phyloP scores from a whole-genome alignment of 2,113 vertebrate genomes.

The Reinhardtius hippoglossoides region DNA sequence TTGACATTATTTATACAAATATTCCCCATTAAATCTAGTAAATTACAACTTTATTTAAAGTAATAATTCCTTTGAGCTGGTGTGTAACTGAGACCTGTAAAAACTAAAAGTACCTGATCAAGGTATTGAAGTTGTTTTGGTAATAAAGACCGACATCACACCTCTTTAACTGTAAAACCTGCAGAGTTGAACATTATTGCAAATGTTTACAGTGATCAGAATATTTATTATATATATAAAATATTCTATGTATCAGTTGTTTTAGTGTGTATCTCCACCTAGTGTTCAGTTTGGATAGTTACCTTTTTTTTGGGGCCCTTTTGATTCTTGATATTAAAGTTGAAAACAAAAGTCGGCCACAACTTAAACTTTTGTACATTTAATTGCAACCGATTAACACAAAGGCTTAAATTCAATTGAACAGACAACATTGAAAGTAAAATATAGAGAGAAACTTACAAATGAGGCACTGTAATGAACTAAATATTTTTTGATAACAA shows the following conservation, averaged over 20 bases:
- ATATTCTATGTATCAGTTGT: background rate
- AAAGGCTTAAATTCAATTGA: background rate
- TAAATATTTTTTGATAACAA: background rate
- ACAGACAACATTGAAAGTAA: background rate
- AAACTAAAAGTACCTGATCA: background rate
- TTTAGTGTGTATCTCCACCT: conserved; percentile 86
- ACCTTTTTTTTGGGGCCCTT: background rate
- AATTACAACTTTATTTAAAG: background rate
- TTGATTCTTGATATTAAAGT: background rate
- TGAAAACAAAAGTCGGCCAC: background rate
- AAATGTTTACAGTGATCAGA: background rate
- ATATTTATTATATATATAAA: too few species aligned
- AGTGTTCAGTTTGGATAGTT: conserved; percentile 82
- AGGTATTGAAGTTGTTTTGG: background rate
- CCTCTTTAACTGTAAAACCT: background rate
- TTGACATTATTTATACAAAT: background rate
- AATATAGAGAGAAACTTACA: background rate
- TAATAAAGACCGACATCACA: background rate
- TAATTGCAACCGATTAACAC: background rate
- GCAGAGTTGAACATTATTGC: background rate
- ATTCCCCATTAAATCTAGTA: background rate
- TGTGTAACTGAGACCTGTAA: background rate
- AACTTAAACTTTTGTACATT: background rate
- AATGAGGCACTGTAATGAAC: too few species aligned
- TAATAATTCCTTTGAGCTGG: background rate